Evolutionary conservation across 2,113 vertebrate species (phyloP).

Genomic region (human (Homo sapiens)): DNA sequence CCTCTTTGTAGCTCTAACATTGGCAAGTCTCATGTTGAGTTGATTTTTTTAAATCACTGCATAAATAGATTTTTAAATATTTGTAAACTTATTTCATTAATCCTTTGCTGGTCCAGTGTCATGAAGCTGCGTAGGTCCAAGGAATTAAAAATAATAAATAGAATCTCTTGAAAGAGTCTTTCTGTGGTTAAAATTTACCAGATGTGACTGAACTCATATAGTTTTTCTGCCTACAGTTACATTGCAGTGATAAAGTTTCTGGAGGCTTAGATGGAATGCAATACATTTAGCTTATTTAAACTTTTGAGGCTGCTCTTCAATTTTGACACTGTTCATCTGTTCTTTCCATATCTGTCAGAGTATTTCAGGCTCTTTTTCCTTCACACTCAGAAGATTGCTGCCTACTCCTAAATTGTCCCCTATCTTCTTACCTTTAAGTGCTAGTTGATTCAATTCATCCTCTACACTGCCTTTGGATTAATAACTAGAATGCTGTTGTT

Average conservation of each 20-base stretch:
- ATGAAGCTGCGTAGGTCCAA: conserved; percentile 69
- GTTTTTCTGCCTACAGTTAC: conserved; percentile 37
- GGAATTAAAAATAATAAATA: conserved; percentile 71
- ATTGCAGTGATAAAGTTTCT: conserved; percentile 7
- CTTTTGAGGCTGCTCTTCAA: not conserved
- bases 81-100: conserved; percentile 73
- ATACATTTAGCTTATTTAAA: not conserved
- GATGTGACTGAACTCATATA: not conserved
- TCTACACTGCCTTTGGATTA: not conserved
- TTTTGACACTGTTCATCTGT: not conserved
- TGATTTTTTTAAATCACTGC: conserved; percentile 38
- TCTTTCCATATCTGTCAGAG: not conserved
- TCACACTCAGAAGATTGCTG: not conserved
- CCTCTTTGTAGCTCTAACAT: not conserved
- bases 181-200: conserved; percentile 26
- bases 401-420: not conserved
- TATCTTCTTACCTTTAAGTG: not conserved
- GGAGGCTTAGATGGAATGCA: not conserved
- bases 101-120: conserved; percentile 68
- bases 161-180: conserved; percentile 52
- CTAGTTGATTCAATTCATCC: not conserved
- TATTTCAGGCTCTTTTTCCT: not conserved
- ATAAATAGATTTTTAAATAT: conserved; percentile 63
- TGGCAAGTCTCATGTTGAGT: conserved; percentile 1
- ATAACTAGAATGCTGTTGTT: not conserved